Conservation (phyloP, 2,113 vertebrate genomes). For the Bufo bufo region DNA sequence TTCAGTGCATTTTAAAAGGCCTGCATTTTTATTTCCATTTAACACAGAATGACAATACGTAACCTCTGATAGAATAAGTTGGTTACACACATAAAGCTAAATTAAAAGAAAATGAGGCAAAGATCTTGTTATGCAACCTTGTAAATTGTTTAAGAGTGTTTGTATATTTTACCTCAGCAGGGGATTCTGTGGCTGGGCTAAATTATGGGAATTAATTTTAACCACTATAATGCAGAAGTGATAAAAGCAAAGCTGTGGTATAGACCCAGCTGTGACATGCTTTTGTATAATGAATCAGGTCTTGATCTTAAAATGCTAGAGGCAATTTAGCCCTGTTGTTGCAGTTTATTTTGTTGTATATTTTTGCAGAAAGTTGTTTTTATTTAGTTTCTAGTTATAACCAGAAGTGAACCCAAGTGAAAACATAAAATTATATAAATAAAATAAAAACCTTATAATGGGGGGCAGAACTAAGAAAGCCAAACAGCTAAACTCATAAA, state of each 20-base stretch:
- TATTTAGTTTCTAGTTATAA: not conserved
- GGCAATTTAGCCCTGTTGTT: not conserved
- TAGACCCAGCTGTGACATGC: slow-evolving; percentile 1
- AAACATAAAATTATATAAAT: too few species aligned
- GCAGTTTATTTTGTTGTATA: not conserved
- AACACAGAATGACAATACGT: not conserved
- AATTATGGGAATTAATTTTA: slow-evolving; percentile 50
- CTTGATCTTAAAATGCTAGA: not conserved
- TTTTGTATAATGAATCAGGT: slow-evolving; percentile 17
- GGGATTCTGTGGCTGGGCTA: slow-evolving; percentile 31
- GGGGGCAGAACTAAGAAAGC: too few species aligned
- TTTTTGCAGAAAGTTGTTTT: not conserved
- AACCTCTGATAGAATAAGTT: not conserved
- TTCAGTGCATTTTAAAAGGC: not conserved
- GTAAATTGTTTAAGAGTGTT: slow-evolving; percentile 35
- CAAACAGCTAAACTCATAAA: too few species aligned
- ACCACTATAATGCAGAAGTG: slow-evolving; percentile 39
- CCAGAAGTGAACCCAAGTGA: not conserved
- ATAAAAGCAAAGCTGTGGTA: slow-evolving; percentile 19
- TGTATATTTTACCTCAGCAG: slow-evolving; percentile 44
- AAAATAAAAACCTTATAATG: too few species aligned
- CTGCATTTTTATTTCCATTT: not conserved
- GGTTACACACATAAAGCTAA: not conserved
- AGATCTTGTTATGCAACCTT: slow-evolving; percentile 17
- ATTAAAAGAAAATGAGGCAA: slow-evolving; percentile 6